Evolutionary conservation across 2,797 vertebrate species (phyloP), one percentile per base, ranked within the genome.

Genomic region (Enteromius argenteus): DNA sequence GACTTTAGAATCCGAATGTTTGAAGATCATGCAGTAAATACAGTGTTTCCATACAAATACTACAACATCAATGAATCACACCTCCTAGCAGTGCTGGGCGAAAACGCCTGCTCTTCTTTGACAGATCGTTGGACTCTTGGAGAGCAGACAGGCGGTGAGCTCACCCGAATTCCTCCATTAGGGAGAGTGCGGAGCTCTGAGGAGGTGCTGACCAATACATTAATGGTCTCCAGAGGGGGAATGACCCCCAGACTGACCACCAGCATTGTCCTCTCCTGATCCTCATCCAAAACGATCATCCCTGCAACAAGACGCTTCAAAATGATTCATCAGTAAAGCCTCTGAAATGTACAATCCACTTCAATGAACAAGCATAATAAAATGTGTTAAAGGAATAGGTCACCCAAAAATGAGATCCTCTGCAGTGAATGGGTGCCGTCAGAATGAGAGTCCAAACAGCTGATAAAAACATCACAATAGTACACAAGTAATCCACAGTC

Each of bases 121-220:
- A 95, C 92, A 91, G 93, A 93, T 88, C 96, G 95, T 86, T 96
- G 95, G 27, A 99, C 96, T 0, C 90, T 95, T 0, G 98, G 98
- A 5, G 96, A 95, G 7, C 97, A 99, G 76, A 96, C 94, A 0
- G 96, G 90, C 0, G 98, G 98, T 0, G 98, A 96, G 0, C 95
- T 93, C 75, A 99, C 97, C 64, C 91, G 93, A 88, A 99, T 95
- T 0, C 96, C 97, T 3, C 98, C 98, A 0, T 92, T 97, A 88
- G 97, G 95, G 68, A 99, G 94, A 0, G 98, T 98, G 21, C 89
- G 93, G 10, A 99, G 96, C 92, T 99, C 98, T 0, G 97, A 98
- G 13, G 98, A 98, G 1, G 97, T 99, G 89, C 97, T 99, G 91
- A 99, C 96, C 90, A 97, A 95, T 87, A 99, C 81, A 1, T 96